Evolutionary conservation across 2,113 vertebrate genomes (phyloP).

Genomic region (Pavo muticus): DNA sequence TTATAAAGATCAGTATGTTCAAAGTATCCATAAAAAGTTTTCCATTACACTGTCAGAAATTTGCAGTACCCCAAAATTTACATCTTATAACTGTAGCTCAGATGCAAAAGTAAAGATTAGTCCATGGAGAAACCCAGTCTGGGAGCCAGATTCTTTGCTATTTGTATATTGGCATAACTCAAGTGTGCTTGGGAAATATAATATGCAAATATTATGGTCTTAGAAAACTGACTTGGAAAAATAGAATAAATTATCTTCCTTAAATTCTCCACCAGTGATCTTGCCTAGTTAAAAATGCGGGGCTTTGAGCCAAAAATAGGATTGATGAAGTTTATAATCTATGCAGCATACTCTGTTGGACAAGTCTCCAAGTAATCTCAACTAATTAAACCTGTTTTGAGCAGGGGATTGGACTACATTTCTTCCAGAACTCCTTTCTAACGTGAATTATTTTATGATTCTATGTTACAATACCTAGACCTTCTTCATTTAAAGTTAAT

Average conservation of each 20-base stretch:
- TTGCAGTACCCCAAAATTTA: background rate
- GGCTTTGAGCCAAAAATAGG: background rate
- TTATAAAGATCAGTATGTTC: background rate
- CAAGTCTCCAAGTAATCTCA: background rate
- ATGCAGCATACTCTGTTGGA: background rate
- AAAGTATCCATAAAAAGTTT: background rate
- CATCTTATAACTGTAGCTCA: background rate
- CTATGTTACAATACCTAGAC: background rate
- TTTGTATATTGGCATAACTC: background rate
- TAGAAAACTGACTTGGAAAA: background rate
- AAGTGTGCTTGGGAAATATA: background rate
- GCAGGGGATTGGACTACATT: background rate
- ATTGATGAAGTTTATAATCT: background rate
- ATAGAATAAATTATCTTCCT: background rate
- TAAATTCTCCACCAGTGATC: background rate
- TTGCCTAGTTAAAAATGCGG: background rate
- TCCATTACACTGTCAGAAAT: background rate
- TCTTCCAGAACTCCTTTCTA: background rate
- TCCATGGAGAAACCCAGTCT: background rate
- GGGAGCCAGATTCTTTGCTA: background rate
- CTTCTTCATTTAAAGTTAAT: background rate
- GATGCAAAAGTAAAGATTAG: background rate
- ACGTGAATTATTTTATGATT: background rate
- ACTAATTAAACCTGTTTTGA: background rate
- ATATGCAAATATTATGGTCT: background rate